Conservation (phyloP, 1,140 invertebrate species). For the Atta cephalotes region DNA sequence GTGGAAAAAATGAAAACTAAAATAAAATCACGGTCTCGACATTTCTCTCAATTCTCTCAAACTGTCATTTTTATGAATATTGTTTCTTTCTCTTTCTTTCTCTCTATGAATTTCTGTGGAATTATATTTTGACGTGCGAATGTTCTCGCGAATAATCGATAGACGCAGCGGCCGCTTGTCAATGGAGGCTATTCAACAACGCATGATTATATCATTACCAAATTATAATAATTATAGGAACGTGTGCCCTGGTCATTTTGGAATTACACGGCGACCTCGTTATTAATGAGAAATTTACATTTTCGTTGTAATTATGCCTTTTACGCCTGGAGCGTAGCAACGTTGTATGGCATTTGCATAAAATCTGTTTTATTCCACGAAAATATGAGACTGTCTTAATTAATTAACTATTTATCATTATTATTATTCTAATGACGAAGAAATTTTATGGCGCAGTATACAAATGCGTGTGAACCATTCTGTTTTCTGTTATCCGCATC, state of each 20-base stretch:
- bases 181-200: conserved; percentile 66
- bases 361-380: conserved; percentile 69
- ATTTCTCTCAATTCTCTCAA: background rate
- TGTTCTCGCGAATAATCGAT: conserved; percentile 63
- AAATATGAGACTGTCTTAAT: conserved; percentile 72
- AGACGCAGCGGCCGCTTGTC: conserved; percentile 65
- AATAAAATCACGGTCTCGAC: background rate
- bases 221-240: conserved; percentile 74
- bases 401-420: conserved; percentile 71
- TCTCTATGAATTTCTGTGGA: background rate
- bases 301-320: conserved; percentile 69
- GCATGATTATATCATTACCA: conserved; percentile 61
- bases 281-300: conserved; percentile 73
- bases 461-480: conserved; percentile 18
- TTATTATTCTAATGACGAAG: conserved; percentile 67
- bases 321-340: conserved; percentile 26
- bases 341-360: conserved; percentile 64
- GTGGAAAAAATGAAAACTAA: background rate
- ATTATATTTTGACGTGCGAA: conserved; percentile 62
- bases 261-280: conserved; percentile 71
- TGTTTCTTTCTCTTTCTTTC: background rate
- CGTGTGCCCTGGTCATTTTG: background rate
- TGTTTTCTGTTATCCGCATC: conserved; percentile 46
- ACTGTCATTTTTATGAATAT: conserved; percentile 27
- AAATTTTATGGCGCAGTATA: conserved; percentile 62